phyloP scores from a whole-genome alignment of 2,888 invertebrate species.

The Unio delphinus region DNA sequence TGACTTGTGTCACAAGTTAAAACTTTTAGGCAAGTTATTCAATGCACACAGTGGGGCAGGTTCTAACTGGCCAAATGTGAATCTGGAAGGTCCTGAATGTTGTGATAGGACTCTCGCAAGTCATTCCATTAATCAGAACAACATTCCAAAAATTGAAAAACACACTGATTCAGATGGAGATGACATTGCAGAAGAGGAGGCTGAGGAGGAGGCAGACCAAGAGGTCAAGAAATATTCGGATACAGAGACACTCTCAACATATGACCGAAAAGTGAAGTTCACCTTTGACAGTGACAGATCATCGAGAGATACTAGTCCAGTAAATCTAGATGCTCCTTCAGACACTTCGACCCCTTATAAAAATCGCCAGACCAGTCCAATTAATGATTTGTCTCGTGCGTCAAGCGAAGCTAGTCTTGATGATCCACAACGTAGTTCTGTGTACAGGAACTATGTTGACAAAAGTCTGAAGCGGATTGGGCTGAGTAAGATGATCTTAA shows the following conservation, averaged over 20 bases:
- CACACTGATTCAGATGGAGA: slow-evolving; percentile 17
- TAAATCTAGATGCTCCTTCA: slow-evolving; percentile 31
- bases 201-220: slow-evolving; percentile 21
- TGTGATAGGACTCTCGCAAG: slow-evolving; percentile 7
- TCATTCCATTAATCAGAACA: slow-evolving; percentile 23
- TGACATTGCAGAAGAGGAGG: slow-evolving; percentile 28
- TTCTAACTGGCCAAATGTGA: slow-evolving; percentile 66
- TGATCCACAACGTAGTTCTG: slow-evolving; percentile 48
- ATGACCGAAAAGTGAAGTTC: slow-evolving; percentile 3
- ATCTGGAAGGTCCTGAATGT: slow-evolving; percentile 46
- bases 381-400: slow-evolving; percentile 51
- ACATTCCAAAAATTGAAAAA: slow-evolving; percentile 49
- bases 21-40: slow-evolving; percentile 75
- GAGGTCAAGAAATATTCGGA: slow-evolving; percentile 27
- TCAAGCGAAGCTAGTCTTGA: slow-evolving; percentile 64
- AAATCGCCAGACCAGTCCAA: slow-evolving; percentile 18
- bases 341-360: slow-evolving; percentile 52
- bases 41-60: slow-evolving; percentile 58
- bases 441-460: slow-evolving; percentile 83
- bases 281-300: slow-evolving; percentile 37
- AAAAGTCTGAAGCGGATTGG: slow-evolving; percentile 90
- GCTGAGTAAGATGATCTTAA: slow-evolving; percentile 83
- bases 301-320: slow-evolving; percentile 43
- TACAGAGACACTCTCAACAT: not conserved
- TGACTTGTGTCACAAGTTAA: slow-evolving; percentile 86